These are phyloP conservation scores for Pecten maximus DNA, from an alignment of 2,888 invertebrate species.

Conservation along the genomic window DNA sequence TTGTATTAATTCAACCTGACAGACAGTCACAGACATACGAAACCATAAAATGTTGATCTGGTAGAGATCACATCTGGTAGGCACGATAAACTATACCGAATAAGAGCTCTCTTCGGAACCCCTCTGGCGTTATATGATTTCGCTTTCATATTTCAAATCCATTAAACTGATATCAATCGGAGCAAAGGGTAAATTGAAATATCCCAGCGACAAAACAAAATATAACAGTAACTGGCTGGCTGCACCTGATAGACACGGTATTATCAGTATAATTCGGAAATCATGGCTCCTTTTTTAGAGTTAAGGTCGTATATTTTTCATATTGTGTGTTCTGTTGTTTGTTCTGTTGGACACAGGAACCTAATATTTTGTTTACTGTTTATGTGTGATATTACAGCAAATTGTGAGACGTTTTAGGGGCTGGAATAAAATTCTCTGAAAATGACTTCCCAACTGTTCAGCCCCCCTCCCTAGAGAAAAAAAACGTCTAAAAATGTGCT, in stretches of 20 bases:
- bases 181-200: neutral
- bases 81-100: neutral
- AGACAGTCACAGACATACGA: neutral
- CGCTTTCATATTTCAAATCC: neutral
- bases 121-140: neutral
- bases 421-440: too few relatives aligned
- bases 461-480: too few relatives aligned
- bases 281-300: neutral
- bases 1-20: neutral
- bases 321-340: neutral
- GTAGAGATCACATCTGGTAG: neutral
- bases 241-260: neutral
- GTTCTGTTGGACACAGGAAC: too few relatives aligned
- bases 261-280: neutral
- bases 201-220: neutral
- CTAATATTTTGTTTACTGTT: too few relatives aligned
- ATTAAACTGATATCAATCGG: neutral
- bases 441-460: too few relatives aligned
- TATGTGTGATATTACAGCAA: too few relatives aligned
- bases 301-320: neutral
- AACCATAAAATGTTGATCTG: neutral
- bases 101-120: constrained; percentile 2
- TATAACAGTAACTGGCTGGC: neutral
- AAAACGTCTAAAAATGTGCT: too few relatives aligned
- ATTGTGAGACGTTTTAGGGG: too few relatives aligned